These are phyloP conservation scores for Sphaeridia pumilis DNA, from an alignment of 2,888 invertebrate genomes.

Conservation along the genomic window DNA sequence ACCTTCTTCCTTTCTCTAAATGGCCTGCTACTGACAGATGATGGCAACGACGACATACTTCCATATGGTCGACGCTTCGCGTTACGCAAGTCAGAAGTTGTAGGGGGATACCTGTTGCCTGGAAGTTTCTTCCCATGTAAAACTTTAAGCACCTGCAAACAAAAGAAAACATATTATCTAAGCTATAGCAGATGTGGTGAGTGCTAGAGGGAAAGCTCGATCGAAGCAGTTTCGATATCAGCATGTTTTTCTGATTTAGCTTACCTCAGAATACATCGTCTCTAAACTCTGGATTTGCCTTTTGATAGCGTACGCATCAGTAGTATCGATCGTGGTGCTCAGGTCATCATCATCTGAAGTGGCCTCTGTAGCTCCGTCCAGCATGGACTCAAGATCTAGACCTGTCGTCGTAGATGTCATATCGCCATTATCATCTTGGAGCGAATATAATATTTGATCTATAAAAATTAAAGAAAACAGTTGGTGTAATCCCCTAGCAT, in stretches of 20 bases:
- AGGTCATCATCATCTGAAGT: constrained; percentile 54
- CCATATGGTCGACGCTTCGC: constrained; percentile 53
- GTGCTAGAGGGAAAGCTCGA: too few species aligned
- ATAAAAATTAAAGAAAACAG: constrained; percentile 3
- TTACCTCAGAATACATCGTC: constrained; percentile 75
- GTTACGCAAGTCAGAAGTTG: constrained; percentile 46
- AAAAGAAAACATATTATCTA: not conserved
- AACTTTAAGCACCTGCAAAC: constrained; percentile 47
- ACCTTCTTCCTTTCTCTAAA: constrained; percentile 55
- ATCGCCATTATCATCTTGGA: constrained; percentile 52
- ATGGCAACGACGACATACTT: constrained; percentile 69
- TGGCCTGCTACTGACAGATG: constrained; percentile 67
- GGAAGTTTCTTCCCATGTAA: constrained; percentile 49
- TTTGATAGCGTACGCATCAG: constrained; percentile 64
- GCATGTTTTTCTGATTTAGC: not conserved
- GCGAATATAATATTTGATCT: constrained; percentile 35
- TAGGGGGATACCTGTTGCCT: constrained; percentile 41
- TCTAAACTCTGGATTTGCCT: constrained; percentile 71
- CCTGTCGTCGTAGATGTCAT: constrained; percentile 67
- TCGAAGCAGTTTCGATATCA: not conserved
- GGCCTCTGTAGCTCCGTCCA: constrained; percentile 53
- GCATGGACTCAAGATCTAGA: constrained; percentile 62
- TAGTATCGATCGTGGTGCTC: constrained; percentile 48
- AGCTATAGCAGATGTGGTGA: not conserved
- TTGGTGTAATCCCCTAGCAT: not conserved